A percentile compares a stretch with the other conserved stretches of the same genome.
These are phyloP conservation scores for Podotricha telesiphe DNA, from an alignment of 2,888 invertebrate genomes.

Conservation along the genomic window DNA sequence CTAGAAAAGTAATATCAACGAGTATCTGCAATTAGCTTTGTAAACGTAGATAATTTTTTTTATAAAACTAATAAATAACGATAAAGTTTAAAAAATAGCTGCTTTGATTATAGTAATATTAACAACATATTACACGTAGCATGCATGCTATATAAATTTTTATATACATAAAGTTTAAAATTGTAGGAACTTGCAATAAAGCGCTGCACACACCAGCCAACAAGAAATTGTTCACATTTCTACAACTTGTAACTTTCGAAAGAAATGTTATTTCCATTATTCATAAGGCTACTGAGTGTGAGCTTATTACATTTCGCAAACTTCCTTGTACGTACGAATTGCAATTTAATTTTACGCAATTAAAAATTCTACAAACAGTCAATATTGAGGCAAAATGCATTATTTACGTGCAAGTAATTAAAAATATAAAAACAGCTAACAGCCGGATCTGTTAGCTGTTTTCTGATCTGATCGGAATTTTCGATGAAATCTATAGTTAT, in stretches of 20 bases:
- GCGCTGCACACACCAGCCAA: not conserved
- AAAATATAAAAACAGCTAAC: not conserved
- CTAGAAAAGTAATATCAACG: no score
- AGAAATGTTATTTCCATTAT: slow-evolving; percentile 33
- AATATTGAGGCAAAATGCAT: slow-evolving; percentile 3
- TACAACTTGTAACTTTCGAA: slow-evolving; percentile 13
- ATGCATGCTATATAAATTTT: no score
- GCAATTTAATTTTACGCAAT: slow-evolving; percentile 26
- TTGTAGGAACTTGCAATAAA: not conserved
- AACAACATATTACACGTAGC: no score
- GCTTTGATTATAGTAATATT: no score
- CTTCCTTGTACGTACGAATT: not conserved
- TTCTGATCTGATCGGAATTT: no score
- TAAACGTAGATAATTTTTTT: no score
- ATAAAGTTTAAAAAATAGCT: no score
- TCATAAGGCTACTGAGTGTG: slow-evolving; percentile 12
- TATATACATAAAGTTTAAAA: not conserved
- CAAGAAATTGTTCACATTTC: slow-evolving; percentile 13
- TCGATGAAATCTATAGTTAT: no score
- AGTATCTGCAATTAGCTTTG: no score
- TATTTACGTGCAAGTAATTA: slow-evolving; percentile 17
- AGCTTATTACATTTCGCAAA: slow-evolving; percentile 20
- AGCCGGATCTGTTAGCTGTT: no score
- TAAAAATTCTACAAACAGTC: slow-evolving; percentile 12
- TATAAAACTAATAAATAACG: no score